phyloP scores from a whole-genome alignment of 2,888 invertebrate species.

The Tenthredo notha region DNA sequence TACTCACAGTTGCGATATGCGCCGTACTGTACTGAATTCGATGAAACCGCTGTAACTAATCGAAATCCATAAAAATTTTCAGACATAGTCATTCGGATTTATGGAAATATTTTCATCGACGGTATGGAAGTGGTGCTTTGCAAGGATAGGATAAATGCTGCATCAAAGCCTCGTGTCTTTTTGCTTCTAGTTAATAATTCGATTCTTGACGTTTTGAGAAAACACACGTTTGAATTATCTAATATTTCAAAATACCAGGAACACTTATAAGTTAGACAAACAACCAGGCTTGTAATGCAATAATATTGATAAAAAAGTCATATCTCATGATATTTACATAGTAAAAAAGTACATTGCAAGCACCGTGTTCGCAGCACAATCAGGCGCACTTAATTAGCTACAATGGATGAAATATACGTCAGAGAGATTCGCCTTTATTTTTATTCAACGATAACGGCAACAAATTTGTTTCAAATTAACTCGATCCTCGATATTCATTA shows the following conservation, averaged over 20 bases:
- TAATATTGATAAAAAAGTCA: constrained; percentile 4
- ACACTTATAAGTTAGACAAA: constrained; percentile 69
- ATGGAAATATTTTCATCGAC: background rate
- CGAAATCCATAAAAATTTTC: background rate
- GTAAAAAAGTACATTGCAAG: constrained; percentile 62
- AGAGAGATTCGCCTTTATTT: constrained; percentile 31
- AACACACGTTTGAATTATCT: constrained; percentile 48
- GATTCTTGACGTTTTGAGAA: constrained; percentile 3
- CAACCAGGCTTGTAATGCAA: constrained; percentile 52
- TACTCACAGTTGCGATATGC: background rate
- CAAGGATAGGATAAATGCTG: constrained; percentile 29
- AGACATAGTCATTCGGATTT: background rate
- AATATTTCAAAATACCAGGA: constrained; percentile 69
- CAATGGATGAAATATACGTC: constrained; percentile 54
- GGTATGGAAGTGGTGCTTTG: background rate
- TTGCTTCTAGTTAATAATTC: constrained; percentile 16
- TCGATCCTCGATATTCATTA: constrained; percentile 48
- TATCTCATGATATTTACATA: constrained; percentile 67
- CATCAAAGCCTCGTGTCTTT: background rate
- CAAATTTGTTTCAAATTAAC: constrained; percentile 57
- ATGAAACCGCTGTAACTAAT: background rate
- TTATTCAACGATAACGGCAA: constrained; percentile 45
- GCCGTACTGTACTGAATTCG: background rate
- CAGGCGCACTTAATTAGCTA: constrained; percentile 37
- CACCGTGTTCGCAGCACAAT: constrained; percentile 16